phyloP scores from a whole-genome alignment of 2,888 invertebrate species.

The Tryphoninae sp. region DNA sequence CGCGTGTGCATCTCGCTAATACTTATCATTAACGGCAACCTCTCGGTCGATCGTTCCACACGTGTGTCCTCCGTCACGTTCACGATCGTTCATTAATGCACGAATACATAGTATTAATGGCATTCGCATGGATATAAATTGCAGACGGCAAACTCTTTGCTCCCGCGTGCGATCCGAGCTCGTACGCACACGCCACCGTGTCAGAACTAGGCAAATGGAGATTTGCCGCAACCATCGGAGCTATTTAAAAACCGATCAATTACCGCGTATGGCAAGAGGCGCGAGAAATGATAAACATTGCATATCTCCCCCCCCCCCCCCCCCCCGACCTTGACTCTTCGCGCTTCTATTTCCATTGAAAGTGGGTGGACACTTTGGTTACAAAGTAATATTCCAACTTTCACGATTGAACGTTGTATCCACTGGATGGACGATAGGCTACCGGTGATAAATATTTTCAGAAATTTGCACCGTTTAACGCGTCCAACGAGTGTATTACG shows the following conservation, averaged over 20 bases:
- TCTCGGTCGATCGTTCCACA: not conserved
- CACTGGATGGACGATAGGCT: too few species aligned
- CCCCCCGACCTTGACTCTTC: not conserved
- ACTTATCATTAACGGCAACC: not conserved
- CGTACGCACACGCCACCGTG: not conserved
- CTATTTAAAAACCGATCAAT: constrained; percentile 58
- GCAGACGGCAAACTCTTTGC: not conserved
- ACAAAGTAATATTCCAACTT: too few species aligned
- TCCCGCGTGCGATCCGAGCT: not conserved
- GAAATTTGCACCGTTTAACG: constrained; percentile 18
- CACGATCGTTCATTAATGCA: not conserved
- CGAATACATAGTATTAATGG: not conserved
- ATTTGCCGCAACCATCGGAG: not conserved
- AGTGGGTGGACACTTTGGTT: too few species aligned
- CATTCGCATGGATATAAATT: not conserved
- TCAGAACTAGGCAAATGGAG: not conserved
- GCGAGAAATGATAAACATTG: too few species aligned
- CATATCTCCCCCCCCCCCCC: too few species aligned
- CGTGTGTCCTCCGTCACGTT: not conserved
- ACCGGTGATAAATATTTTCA: constrained; percentile 43
- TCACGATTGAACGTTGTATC: too few species aligned
- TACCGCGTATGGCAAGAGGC: not conserved
- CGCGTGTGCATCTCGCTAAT: constrained; percentile 8
- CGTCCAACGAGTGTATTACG: not conserved
- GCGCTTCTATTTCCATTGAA: not conserved